A percentile compares a stretch with the other conserved stretches of the same genome.
phyloP scores from a whole-genome alignment of 2,888 invertebrate species.

The Aphidius colemani region DNA sequence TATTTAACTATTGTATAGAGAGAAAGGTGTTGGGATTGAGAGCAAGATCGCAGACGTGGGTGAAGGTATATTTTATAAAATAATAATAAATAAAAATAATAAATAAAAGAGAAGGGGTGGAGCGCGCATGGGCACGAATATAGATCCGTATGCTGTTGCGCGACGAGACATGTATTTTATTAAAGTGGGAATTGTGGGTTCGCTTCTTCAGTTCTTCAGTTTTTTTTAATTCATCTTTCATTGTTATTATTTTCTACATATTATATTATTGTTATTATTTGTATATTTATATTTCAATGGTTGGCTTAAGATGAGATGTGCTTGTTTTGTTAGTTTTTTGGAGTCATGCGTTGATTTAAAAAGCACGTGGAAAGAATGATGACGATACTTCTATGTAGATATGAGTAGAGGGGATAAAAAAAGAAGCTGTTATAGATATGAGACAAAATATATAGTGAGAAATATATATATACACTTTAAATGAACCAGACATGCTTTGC shows the following conservation, averaged over 20 bases:
- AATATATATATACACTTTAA: no score
- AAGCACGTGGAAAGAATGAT: slow-evolving; percentile 3
- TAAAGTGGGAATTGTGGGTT: background rate
- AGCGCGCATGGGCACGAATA: slow-evolving; percentile 39
- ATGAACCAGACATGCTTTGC: background rate
- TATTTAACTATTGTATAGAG: background rate
- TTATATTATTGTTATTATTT: background rate
- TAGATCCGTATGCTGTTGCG: slow-evolving; percentile 33
- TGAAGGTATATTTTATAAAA: no score
- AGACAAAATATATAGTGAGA: background rate
- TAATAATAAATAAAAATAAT: background rate
- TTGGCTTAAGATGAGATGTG: no score
- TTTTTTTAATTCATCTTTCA: no score
- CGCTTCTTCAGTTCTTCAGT: no score
- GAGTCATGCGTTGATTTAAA: slow-evolving; percentile 12
- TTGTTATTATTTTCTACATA: background rate
- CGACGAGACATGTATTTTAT: background rate
- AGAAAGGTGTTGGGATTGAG: background rate
- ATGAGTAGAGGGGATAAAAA: background rate
- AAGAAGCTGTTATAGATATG: background rate
- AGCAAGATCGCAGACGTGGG: no score
- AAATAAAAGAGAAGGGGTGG: slow-evolving; percentile 24
- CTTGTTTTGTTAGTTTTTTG: background rate
- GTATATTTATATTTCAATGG: background rate
- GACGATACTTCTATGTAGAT: background rate